phyloP scores from a whole-genome alignment of 1,140 invertebrate species.

The Sinella curviseta region DNA sequence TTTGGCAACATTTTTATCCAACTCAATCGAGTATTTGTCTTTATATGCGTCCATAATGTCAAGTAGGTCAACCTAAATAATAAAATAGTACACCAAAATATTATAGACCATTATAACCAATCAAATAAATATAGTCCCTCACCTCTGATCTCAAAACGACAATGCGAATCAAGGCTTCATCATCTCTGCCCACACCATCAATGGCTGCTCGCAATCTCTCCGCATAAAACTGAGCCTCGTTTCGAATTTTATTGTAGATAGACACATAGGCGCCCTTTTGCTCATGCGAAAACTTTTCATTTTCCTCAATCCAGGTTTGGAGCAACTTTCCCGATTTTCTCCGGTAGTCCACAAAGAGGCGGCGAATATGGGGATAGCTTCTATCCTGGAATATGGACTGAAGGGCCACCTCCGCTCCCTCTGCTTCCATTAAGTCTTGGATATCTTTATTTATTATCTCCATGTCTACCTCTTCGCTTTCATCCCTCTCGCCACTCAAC shows the following conservation, averaged over 20 bases:
- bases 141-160: not conserved
- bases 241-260: not conserved
- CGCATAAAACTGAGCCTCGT: not conserved
- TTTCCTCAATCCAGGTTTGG: not conserved
- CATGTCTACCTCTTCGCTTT: not conserved
- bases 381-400: not conserved
- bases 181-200: not conserved
- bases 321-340: not conserved
- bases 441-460: not conserved
- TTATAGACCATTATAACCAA: not conserved
- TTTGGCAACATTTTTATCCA: not conserved
- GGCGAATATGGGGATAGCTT: not conserved
- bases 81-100: not conserved
- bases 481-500: not conserved
- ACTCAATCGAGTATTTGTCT: not conserved
- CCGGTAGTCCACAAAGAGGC: not conserved
- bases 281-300: not conserved
- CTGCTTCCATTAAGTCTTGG: not conserved
- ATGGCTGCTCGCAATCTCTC: not conserved
- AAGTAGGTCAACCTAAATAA: not conserved
- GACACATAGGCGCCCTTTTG: not conserved
- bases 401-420: not conserved
- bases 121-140: not conserved
- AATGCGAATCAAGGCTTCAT: not conserved
- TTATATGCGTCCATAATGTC: not conserved